Evolutionary conservation across 2,888 invertebrate genomes (phyloP), one percentile per base, ranked within the genome.

Genomic region (Polyommatus icarus): DNA sequence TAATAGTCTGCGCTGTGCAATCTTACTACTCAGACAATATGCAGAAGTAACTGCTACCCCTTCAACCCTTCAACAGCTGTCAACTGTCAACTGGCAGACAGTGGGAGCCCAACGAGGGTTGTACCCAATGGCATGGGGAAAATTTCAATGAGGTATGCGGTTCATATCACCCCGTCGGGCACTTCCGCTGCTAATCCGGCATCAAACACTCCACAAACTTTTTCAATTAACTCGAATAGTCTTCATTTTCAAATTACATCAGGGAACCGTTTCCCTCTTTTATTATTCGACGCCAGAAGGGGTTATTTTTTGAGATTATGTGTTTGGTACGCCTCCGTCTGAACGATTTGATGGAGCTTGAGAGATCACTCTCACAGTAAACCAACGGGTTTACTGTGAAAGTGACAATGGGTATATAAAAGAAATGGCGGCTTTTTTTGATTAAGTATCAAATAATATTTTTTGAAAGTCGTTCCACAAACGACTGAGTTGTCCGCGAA

Each of bases 101-200:
- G 61, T 12, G 61, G 61, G 61, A 4, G 61, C 24, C 20, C 20
- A 59, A 24, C 8, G 61, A 10, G 59, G 59, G 54, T 18, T 54
- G 5, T 18, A 54, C 50, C 50, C 50, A 15, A 15, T 50, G 50
- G 50, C 54, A 54, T 18, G 15, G 54, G 54, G 54, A 12, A 54
- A 18, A 54, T 18, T 54, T 54, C 18, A 54, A 54, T 54, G 5
- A 54, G 5, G 54, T 18, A 54, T 54, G 54, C 54, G 54, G 54
- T 54, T 54, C 54, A 18, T 61, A 61, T 12, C 61, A 61, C 24
- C 61, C 61, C 24, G 24, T 32, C 67, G 29, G 24, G 15, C 15
- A 67, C 67, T 67, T 12, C 15, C 67, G 18, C 4, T 15, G 67
- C 67, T 67, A 67, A 67, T 67, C 67, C 67, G 67, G 29, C 67